These are phyloP conservation scores for Coturnix japonica DNA, from an alignment of 2,113 vertebrate species.

Conservation along the genomic window DNA sequence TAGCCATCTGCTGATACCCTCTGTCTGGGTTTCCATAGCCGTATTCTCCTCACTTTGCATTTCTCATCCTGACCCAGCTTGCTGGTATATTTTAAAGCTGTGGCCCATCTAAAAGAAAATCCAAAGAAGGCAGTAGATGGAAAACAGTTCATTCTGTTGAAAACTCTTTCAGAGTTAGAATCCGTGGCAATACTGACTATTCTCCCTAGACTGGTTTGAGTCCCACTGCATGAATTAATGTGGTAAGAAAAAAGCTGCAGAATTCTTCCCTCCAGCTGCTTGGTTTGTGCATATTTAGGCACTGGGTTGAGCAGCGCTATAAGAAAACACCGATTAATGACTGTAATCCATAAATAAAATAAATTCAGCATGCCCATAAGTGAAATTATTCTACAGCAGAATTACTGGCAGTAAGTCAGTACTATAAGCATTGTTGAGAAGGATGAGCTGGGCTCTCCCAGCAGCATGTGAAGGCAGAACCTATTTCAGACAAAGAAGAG, in stretches of 20 bases:
- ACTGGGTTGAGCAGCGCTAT: background rate
- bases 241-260: background rate
- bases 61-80: background rate
- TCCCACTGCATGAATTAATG: background rate
- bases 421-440: background rate
- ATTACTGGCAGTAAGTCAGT: background rate
- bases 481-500: background rate
- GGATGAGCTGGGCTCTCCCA: background rate
- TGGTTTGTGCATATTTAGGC: background rate
- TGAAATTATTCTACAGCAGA: background rate
- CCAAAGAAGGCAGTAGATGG: background rate
- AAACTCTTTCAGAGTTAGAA: background rate
- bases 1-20: background rate
- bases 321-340: background rate
- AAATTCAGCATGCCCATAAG: background rate
- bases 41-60: background rate
- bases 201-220: background rate
- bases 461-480: background rate
- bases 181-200: background rate
- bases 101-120: background rate
- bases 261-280: background rate
- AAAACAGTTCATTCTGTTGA: background rate
- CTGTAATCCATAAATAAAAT: background rate
- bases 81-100: background rate
- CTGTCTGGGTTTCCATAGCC: background rate